phyloP scores from a whole-genome alignment of 1,140 invertebrate species.

The Hycleus cichorii region DNA sequence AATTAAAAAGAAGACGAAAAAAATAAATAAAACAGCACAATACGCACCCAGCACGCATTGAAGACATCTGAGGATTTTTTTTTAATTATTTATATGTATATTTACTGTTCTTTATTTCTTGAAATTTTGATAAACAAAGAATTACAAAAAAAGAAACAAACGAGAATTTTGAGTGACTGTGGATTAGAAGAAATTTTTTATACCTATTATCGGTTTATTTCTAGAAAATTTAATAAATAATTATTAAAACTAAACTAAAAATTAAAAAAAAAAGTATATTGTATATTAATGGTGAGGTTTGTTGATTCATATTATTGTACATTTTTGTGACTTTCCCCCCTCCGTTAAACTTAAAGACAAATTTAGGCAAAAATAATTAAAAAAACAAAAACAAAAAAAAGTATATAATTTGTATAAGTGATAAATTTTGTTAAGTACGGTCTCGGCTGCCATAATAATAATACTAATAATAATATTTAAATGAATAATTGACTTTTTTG shows the following conservation, averaged over 20 bases:
- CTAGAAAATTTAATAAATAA: constrained; percentile 12
- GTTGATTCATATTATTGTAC: constrained; percentile 22
- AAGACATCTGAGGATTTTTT: constrained; percentile 83
- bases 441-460: constrained; percentile 32
- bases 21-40: constrained; percentile 47
- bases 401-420: constrained; percentile 14
- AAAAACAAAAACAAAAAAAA: neutral
- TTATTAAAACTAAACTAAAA: too few species aligned
- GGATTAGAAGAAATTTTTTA: constrained; percentile 30
- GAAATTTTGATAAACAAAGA: too few species aligned
- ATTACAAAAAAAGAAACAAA: neutral
- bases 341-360: neutral
- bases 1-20: constrained; percentile 44
- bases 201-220: constrained; percentile 24
- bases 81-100: constrained; percentile 37
- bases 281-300: constrained; percentile 13
- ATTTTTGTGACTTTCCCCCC: neutral
- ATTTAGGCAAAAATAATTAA: neutral
- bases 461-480: constrained; percentile 18
- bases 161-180: constrained; percentile 40
- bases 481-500: constrained; percentile 25
- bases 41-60: constrained; percentile 79
- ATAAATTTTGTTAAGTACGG: constrained; percentile 24
- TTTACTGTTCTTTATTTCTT: constrained; percentile 3
- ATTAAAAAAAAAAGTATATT: too few species aligned